These are phyloP conservation scores for Malurus cyaneus DNA, from an alignment of 2,113 vertebrate genomes.

Conservation along the genomic window DNA sequence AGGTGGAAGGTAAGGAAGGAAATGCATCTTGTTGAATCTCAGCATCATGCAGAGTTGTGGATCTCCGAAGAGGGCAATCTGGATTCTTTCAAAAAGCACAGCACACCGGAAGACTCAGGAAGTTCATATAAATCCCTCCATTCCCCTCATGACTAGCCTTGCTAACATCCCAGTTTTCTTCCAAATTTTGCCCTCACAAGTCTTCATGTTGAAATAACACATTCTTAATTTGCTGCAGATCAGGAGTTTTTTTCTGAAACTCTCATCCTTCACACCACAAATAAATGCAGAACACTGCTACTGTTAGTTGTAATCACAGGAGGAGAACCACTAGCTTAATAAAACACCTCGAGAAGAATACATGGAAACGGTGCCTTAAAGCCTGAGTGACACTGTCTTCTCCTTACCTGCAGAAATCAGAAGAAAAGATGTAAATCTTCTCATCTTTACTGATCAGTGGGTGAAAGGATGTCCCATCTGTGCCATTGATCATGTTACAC, in stretches of 20 bases:
- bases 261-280: not conserved
- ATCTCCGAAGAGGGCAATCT: not conserved
- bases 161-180: not conserved
- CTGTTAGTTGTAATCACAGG: not conserved
- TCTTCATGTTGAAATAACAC: not conserved
- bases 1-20: not conserved
- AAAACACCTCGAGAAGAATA: not conserved
- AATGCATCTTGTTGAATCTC: not conserved
- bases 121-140: not conserved
- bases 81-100: not conserved
- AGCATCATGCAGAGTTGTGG: not conserved
- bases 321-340: not conserved
- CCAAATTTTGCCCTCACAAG: not conserved
- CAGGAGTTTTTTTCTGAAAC: not conserved
- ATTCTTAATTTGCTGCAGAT: not conserved
- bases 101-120: not conserved
- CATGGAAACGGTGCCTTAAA: accelerated
- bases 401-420: constrained; percentile 93
- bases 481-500: constrained; percentile 98
- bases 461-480: constrained; percentile 91
- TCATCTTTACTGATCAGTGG: constrained; percentile 85
- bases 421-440: constrained; percentile 87
- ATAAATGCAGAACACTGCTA: not conserved
- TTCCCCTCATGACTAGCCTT: not conserved
- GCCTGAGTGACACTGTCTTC: not conserved